Evolutionary conservation across 2,888 invertebrate species (phyloP).

Genomic region (Bombylius discolor): DNA sequence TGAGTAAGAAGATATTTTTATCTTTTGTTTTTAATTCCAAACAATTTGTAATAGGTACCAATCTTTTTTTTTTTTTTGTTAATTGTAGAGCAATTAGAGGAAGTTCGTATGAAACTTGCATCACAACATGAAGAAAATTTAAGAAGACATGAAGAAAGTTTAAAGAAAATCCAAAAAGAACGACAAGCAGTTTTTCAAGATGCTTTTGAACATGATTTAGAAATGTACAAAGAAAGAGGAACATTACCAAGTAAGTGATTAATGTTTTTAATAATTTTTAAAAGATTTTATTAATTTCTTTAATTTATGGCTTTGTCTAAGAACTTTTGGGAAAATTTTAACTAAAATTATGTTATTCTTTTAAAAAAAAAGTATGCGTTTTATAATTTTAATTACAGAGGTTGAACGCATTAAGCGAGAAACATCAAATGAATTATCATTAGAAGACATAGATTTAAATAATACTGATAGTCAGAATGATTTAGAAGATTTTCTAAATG

Average conservation of each 20-base stretch:
- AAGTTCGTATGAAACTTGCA: constrained; percentile 40
- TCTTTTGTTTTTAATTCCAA: too few species aligned
- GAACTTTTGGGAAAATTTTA: background rate
- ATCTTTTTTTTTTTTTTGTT: background rate
- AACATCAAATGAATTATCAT: constrained; percentile 29
- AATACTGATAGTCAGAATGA: constrained; percentile 45
- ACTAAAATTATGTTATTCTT: background rate
- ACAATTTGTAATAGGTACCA: too few species aligned
- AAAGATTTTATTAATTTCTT: background rate
- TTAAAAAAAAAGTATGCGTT: background rate
- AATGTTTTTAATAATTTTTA: background rate
- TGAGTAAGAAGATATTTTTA: constrained; percentile 35
- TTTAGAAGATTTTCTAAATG: constrained; percentile 48
- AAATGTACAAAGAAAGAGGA: constrained; percentile 49
- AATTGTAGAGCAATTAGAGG: constrained; percentile 30
- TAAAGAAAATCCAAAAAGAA: constrained; percentile 45
- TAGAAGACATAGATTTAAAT: constrained; percentile 53
- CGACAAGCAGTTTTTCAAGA: constrained; percentile 55
- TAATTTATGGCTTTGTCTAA: background rate
- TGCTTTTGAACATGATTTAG: constrained; percentile 54
- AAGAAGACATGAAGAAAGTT: constrained; percentile 40
- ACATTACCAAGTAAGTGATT: constrained; percentile 42
- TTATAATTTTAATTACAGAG: constrained; percentile 1
- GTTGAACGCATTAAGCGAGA: constrained; percentile 12
- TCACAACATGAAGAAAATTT: constrained; percentile 45